Conservation (phyloP, 2,113 vertebrate species). For the Pygoscelis adeliae region DNA sequence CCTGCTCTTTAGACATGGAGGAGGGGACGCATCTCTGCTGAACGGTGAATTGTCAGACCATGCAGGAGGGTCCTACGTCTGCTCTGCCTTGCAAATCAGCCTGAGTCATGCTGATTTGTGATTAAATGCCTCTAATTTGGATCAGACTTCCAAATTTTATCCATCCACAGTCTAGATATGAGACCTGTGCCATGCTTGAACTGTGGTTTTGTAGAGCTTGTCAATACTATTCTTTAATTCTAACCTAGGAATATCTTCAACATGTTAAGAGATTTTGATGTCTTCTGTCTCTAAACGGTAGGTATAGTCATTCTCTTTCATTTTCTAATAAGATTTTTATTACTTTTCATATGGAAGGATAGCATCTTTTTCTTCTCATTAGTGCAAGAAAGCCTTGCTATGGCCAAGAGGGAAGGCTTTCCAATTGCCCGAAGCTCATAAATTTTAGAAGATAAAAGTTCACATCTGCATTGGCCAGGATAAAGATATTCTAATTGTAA, state of each 20-base stretch:
- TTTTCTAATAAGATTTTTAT: background rate
- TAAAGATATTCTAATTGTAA: background rate
- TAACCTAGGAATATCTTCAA: background rate
- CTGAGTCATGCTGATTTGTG: background rate
- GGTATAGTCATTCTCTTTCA: background rate
- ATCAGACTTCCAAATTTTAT: background rate
- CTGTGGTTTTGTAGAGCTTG: background rate
- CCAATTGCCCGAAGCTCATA: background rate
- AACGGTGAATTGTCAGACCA: background rate
- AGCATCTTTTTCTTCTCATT: background rate
- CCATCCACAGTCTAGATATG: background rate
- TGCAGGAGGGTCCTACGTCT: background rate
- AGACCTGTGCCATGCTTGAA: background rate
- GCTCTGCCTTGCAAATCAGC: background rate
- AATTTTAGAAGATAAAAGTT: background rate
- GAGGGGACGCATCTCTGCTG: background rate
- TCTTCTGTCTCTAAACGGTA: background rate
- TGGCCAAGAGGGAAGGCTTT: background rate
- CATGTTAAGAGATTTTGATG: background rate
- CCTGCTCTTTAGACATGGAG: background rate
- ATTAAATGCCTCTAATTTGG: background rate
- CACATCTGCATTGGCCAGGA: background rate
- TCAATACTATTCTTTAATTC: background rate
- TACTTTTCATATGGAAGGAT: background rate
- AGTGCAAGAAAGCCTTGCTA: background rate